Evolutionary conservation across 2,888 invertebrate species (phyloP), one percentile per base, ranked within the genome.

Genomic region (Drosophila differens): DNA sequence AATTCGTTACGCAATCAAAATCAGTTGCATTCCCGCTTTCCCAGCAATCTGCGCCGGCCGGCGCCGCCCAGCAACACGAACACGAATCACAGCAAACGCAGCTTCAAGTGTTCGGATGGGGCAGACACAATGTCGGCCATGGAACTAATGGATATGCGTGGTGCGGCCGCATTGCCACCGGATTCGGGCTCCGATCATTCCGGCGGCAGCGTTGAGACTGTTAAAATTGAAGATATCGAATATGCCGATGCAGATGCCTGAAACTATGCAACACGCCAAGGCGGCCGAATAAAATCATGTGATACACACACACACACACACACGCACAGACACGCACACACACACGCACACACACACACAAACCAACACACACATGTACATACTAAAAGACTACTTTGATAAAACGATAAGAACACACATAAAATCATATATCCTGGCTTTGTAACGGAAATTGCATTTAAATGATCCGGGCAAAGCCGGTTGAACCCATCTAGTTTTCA

Each of bases 151-250:
- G 91, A 91, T 73, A 82, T 89, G 88, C 79, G 88, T n/a, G 83
- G 83, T 5, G 81, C 81, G 22, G 51, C 70, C 19, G 82, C 70
- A 47, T 52, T 47, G 70, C 81, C 66, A 78, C 87, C 59, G 59
- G 92, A 93, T 78, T 84, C 89, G 3, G 89, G 91, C n/a, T 93
- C 93, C 16, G 88, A 93, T 91, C 93, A 94, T 89, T 94, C 94
- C 25, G 94, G 94, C 53, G 93, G 93, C 70, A 93, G 93, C 76
- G 89, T 93, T 89, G 92, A 92, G 76, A 94, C 94, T 59, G 91
- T 93, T 57, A 91, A 93, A 89, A 93, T 94, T 62, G 93, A 93
- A 67, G 94, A 94, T 78, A 93, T 93, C 55, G 90, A 91, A 62
- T 93, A 93, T 82, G 93, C 87, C 30, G 93, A 93, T 76, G 93